These are phyloP conservation scores for Aurelia aurita DNA, from an alignment of 30 jellyfish, hydroid and myxozoan genomes.

Conservation along the genomic window DNA sequence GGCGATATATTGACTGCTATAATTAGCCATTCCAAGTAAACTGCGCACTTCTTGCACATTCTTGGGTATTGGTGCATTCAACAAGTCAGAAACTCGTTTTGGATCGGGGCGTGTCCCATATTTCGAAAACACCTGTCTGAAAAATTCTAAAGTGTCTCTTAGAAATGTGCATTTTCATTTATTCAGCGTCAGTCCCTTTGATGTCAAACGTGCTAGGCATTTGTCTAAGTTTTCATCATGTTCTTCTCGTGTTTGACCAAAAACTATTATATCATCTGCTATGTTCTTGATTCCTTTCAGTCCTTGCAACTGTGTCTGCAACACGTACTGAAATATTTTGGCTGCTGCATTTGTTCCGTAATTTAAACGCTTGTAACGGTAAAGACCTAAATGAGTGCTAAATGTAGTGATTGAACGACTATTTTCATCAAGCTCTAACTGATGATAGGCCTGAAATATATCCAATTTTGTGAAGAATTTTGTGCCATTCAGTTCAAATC, in stretches of 20 bases:
- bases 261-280: neutral
- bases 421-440: neutral
- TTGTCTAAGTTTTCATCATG: neutral
- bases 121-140: too few relatives aligned
- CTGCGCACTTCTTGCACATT: constrained; percentile 21
- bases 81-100: too few relatives aligned
- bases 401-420: constrained; percentile 12
- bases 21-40: constrained; percentile 25
- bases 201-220: too few relatives aligned
- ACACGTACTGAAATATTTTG: neutral
- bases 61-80: constrained; percentile 16
- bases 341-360: neutral
- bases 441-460: too few relatives aligned
- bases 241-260: neutral
- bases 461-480: too few relatives aligned
- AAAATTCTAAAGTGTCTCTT: too few relatives aligned
- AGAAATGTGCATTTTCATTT: too few relatives aligned
- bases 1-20: neutral
- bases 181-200: neutral
- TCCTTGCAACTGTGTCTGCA: neutral
- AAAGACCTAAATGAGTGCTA: constrained; percentile 18
- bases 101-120: too few relatives aligned
- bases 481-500: too few relatives aligned
- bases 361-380: too few relatives aligned
- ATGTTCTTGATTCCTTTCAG: neutral